Conservation (phyloP, 1,140 invertebrate genomes). For the Sitophilus oryzae region DNA sequence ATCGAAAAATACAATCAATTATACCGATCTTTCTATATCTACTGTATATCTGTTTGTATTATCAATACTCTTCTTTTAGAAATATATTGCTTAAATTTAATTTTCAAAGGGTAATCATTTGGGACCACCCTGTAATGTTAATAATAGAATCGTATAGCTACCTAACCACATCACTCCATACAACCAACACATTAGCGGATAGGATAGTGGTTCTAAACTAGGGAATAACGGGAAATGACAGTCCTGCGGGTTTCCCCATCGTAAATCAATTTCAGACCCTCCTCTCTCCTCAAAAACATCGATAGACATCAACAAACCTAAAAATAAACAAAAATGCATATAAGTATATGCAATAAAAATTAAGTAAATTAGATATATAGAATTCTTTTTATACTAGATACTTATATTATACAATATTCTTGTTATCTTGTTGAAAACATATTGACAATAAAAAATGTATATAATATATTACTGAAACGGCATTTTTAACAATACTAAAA, state of each 20-base stretch:
- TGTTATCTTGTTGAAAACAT: conserved; percentile 20
- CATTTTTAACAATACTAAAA: no score
- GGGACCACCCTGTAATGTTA: no score
- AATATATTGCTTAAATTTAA: no score
- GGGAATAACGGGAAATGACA: conserved; percentile 83
- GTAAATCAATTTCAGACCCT: conserved; percentile 61
- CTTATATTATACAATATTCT: conserved; percentile 8
- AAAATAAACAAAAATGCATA: conserved; percentile 26
- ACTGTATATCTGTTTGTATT: no score
- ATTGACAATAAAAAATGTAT: no score
- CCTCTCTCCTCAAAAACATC: conserved; percentile 83
- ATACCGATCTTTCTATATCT: no score
- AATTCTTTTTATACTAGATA: conserved; percentile 17
- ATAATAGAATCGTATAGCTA: conserved; percentile 33
- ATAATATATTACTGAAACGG: no score
- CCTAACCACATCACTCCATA: conserved; percentile 74
- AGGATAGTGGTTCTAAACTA: conserved; percentile 56
- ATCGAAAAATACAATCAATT: no score
- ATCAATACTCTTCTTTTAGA: no score
- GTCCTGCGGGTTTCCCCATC: conserved; percentile 67
- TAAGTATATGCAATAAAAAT: no score
- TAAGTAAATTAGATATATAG: no score
- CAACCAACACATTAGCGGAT: conserved; percentile 72
- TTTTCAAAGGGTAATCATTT: no score
- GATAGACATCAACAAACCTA: conserved; percentile 78